A percentile compares a stretch with the other conserved stretches of the same genome.
Evolutionary conservation across 2,797 vertebrate species (phyloP).

Genomic region (Psittacula derbiana): DNA sequence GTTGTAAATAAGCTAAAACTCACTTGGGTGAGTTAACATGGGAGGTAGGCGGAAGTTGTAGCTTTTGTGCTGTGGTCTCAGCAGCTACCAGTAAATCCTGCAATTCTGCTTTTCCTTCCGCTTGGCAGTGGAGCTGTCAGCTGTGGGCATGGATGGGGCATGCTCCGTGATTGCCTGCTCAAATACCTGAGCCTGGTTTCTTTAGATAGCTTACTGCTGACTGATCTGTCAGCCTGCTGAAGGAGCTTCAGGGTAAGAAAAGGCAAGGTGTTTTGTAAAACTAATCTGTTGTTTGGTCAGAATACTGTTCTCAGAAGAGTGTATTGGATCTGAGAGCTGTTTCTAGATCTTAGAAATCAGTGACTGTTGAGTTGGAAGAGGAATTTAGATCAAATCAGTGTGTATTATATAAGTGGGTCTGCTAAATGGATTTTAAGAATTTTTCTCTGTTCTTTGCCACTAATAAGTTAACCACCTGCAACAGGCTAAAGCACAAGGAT

Average conservation of each 20-base stretch:
- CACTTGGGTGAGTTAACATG: not conserved
- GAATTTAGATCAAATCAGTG: not conserved
- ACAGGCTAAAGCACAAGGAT: not conserved
- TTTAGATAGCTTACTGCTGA: not conserved
- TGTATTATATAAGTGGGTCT: not conserved
- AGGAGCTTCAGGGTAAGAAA: not conserved
- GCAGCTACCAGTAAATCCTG: not conserved
- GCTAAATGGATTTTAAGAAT: not conserved
- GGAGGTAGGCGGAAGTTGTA: not conserved
- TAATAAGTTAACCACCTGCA: slow-evolving; percentile 7
- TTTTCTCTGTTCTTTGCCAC: not conserved
- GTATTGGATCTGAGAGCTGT: not conserved
- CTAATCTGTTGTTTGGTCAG: not conserved
- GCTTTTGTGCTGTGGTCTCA: not conserved
- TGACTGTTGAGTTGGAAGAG: not conserved
- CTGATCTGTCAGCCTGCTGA: not conserved
- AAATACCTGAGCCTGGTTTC: not conserved
- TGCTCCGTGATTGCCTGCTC: not conserved
- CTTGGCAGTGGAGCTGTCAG: not conserved
- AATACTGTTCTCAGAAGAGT: not conserved
- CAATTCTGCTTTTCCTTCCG: not conserved
- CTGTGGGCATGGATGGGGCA: not conserved
- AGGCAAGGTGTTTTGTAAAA: not conserved
- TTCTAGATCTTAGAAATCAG: not conserved
- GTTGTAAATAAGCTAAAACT: not conserved